Percentiles rank a stretch among this genome's conserved stretches.
These are phyloP conservation scores for Caenorhabditis virilis DNA, from an alignment of 2,888 invertebrate species.

Conservation along the genomic window DNA sequence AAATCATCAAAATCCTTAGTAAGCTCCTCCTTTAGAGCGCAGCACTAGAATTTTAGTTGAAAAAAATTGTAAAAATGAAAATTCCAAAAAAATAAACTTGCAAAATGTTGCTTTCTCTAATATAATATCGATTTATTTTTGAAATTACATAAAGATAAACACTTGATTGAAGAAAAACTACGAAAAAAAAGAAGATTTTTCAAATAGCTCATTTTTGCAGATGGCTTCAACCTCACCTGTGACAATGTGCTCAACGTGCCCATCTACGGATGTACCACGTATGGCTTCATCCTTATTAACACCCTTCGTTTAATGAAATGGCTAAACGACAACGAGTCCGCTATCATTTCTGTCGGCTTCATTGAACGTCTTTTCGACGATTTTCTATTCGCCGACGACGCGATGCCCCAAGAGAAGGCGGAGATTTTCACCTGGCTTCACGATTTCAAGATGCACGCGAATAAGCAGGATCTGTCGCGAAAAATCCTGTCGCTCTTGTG, in stretches of 20 bases:
- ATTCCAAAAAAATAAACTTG: too few species aligned
- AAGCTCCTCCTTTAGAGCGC: too few species aligned
- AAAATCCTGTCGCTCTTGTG: slow-evolving; percentile 20
- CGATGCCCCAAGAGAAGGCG: slow-evolving; percentile 20
- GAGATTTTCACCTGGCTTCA: slow-evolving; percentile 24
- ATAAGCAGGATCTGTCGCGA: slow-evolving; percentile 12
- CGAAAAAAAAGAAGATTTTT: too few species aligned
- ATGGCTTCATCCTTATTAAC: slow-evolving; percentile 28
- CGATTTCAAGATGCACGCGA: slow-evolving; percentile 12
- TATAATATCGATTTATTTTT: too few species aligned
- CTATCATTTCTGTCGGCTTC: slow-evolving; percentile 6
- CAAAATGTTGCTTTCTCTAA: too few species aligned
- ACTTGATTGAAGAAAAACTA: too few species aligned
- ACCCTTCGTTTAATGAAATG: slow-evolving; percentile 21
- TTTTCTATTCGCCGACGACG: slow-evolving; percentile 14
- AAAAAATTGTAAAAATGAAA: too few species aligned
- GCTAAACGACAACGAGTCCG: slow-evolving; percentile 18
- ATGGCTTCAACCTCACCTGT: too few species aligned
- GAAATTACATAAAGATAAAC: too few species aligned
- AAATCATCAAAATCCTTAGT: too few species aligned
- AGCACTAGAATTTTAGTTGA: neutral
- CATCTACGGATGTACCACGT: slow-evolving; percentile 21
- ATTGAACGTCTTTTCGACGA: slow-evolving; percentile 19
- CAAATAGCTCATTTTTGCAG: too few species aligned
- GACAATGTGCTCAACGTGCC: slow-evolving; percentile 13